Conservation (phyloP, 2,888 invertebrate genomes). For the Dascillus cervinus region DNA sequence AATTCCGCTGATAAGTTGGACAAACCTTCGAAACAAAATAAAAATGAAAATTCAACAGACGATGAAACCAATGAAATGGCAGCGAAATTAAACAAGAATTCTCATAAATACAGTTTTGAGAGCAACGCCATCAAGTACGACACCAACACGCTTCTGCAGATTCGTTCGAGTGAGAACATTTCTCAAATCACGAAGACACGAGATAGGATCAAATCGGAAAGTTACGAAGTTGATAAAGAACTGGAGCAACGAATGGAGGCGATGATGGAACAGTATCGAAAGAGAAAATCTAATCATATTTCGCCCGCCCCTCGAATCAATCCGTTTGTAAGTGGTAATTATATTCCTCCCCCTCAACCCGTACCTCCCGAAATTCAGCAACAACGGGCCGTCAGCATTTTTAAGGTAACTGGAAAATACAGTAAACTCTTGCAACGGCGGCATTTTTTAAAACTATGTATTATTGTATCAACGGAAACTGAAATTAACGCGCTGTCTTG, state of each 20-base stretch:
- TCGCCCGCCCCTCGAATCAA: constrained; percentile 27
- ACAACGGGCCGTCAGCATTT: constrained; percentile 72
- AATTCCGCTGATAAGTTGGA: constrained; percentile 11
- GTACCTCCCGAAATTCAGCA: constrained; percentile 78
- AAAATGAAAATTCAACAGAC: constrained; percentile 30
- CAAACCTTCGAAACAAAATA: neutral
- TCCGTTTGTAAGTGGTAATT: constrained; percentile 30
- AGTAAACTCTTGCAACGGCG: too few species aligned
- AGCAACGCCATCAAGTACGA: constrained; percentile 36
- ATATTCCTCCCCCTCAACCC: constrained; percentile 55
- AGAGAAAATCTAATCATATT: constrained; percentile 40
- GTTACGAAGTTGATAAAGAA: constrained; percentile 25
- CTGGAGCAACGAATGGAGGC: constrained; percentile 43
- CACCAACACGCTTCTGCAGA: constrained; percentile 38
- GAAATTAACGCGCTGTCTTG: too few species aligned
- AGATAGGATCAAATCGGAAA: constrained; percentile 24
- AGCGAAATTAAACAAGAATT: constrained; percentile 26
- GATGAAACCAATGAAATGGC: constrained; percentile 38
- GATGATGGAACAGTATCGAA: constrained; percentile 48
- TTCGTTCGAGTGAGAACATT: constrained; percentile 31
- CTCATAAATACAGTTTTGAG: constrained; percentile 36
- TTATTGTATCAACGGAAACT: too few species aligned
- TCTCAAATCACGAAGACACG: constrained; percentile 19
- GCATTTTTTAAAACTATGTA: too few species aligned
- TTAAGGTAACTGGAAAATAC: too few species aligned